Evolutionary conservation across 2,888 invertebrate species (phyloP).

Genomic region (Thecocarcelia acutangulata): DNA sequence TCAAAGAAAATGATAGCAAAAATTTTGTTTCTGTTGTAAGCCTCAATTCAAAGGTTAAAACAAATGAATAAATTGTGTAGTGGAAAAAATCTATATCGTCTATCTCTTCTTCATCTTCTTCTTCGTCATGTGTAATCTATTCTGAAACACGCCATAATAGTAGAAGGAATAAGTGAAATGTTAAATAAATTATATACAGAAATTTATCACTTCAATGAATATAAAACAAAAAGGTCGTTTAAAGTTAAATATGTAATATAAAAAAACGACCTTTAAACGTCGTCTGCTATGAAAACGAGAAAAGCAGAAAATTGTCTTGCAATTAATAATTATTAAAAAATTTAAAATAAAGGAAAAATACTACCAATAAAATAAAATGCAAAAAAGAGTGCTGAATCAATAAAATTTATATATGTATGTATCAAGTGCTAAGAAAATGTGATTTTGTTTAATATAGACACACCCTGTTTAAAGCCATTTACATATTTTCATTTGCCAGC

Average conservation of each 20-base stretch:
- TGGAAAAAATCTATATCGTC: conserved; percentile 45
- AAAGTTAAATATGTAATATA: neutral
- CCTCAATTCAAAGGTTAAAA: conserved; percentile 28
- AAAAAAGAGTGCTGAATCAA: conserved; percentile 11
- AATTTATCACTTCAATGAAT: neutral
- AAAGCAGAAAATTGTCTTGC: neutral
- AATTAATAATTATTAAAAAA: neutral
- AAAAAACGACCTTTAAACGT: conserved; percentile 37
- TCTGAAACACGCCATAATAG: conserved; percentile 17
- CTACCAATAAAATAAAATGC: neutral
- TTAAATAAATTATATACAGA: conserved; percentile 17
- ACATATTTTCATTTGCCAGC: conserved; percentile 11
- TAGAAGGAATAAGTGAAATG: conserved; percentile 30
- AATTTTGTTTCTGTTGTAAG: conserved; percentile 2
- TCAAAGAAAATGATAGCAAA: conserved; percentile 64
- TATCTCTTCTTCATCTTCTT: conserved; percentile 39
- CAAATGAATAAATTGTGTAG: neutral
- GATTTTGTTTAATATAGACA: conserved; percentile 44
- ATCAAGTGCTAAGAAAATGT: conserved; percentile 14
- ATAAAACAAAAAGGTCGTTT: neutral
- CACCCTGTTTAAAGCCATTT: conserved; percentile 59
- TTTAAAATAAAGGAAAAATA: conserved; percentile 1
- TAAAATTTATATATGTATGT: neutral
- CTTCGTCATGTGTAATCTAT: conserved; percentile 22
- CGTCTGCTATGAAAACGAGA: conserved; percentile 6